phyloP scores from a whole-genome alignment of 1,140 invertebrate genomes.

The Globodera rostochiensis region DNA sequence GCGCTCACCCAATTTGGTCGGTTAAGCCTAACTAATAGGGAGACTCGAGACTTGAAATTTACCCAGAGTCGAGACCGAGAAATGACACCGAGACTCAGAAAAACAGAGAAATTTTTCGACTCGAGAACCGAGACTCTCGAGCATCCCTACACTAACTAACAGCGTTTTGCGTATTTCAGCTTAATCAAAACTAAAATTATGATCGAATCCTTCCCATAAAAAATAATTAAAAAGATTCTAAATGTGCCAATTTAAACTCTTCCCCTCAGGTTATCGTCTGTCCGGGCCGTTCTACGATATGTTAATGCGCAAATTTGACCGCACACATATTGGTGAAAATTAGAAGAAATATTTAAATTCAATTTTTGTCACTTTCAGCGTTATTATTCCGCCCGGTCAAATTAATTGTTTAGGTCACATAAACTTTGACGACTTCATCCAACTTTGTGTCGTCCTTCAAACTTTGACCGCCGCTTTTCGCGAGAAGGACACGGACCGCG shows the following conservation, averaged over 20 bases:
- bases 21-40: conserved; percentile 21
- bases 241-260: conserved; percentile 11
- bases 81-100: too few relatives aligned
- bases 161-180: too few relatives aligned
- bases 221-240: neutral
- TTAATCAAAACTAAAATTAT: too few relatives aligned
- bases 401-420: neutral
- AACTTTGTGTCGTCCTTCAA: conserved; percentile 68
- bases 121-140: too few relatives aligned
- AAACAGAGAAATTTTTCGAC: too few relatives aligned
- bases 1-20: conserved; percentile 86
- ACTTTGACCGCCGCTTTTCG: conserved; percentile 62
- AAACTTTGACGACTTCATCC: conserved; percentile 97
- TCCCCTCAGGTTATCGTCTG: conserved; percentile 72
- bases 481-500: conserved; percentile 78
- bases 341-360: neutral
- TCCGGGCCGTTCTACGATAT: conserved; percentile 81
- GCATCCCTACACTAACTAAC: too few relatives aligned
- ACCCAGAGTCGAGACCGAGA: too few relatives aligned
- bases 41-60: too few relatives aligned
- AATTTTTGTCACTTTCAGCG: neutral
- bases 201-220: too few relatives aligned
- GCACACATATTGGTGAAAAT: conserved; percentile 76
- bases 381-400: neutral
- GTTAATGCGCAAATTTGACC: conserved; percentile 88